phyloP scores from a whole-genome alignment of 2,888 invertebrate species.

The Linyphia triangularis region DNA sequence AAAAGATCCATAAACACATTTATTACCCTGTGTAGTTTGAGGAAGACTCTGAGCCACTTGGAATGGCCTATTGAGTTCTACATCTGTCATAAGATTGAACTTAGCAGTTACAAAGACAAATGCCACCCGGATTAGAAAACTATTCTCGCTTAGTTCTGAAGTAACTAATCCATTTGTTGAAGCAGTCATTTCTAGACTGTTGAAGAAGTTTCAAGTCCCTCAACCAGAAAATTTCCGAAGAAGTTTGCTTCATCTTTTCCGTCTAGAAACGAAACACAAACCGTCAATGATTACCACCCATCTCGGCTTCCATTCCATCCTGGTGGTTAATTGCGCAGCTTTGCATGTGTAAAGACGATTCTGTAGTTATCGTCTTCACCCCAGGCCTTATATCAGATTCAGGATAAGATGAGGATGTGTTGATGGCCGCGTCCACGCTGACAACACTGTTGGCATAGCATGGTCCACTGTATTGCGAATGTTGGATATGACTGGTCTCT shows the following conservation, averaged over 20 bases:
- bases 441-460: constrained; percentile 42
- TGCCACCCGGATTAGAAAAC: constrained; percentile 5
- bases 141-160: background rate
- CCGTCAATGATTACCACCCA: constrained; percentile 59
- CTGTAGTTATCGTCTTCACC: constrained; percentile 54
- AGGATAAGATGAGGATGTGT: constrained; percentile 60
- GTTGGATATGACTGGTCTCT: constrained; percentile 50
- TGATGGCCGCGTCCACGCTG: constrained; percentile 64
- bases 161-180: background rate
- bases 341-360: constrained; percentile 50
- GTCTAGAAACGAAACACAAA: constrained; percentile 66
- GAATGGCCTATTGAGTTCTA: background rate
- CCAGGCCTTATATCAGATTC: constrained; percentile 58
- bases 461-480: constrained; percentile 33
- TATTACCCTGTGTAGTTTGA: constrained; percentile 48
- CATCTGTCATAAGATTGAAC: background rate
- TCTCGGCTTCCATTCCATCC: constrained; percentile 38
- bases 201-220: too few relatives aligned
- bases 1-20: constrained; percentile 4
- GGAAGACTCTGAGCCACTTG: constrained; percentile 46
- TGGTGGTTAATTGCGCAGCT: constrained; percentile 43
- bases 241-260: background rate
- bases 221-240: background rate
- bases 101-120: background rate
- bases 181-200: background rate